These are phyloP conservation scores for Apodemus sylvaticus DNA, from an alignment of 2,113 vertebrate species.

Conservation along the genomic window DNA sequence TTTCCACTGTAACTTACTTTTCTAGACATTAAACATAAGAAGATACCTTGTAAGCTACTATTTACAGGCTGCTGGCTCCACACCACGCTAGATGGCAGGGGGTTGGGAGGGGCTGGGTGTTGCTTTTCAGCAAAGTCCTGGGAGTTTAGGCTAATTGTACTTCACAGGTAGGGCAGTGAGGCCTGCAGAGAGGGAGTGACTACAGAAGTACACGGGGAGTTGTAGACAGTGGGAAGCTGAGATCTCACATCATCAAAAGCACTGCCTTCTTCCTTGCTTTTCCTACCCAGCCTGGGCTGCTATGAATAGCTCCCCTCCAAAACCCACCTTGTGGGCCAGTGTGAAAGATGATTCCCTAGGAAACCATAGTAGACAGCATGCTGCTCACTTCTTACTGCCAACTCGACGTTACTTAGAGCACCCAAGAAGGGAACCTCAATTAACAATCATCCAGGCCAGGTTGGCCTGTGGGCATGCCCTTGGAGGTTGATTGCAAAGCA, in stretches of 20 bases:
- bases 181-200: background rate
- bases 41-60: background rate
- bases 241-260: background rate
- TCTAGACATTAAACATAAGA: background rate
- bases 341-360: background rate
- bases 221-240: accelerated
- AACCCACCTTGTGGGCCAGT: background rate
- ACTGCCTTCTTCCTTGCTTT: accelerated
- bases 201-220: accelerated
- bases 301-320: background rate
- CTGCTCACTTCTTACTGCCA: background rate
- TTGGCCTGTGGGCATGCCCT: background rate
- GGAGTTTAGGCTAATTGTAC: too few species aligned
- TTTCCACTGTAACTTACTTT: background rate
- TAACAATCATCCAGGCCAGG: too few species aligned
- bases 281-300: accelerated
- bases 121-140: background rate
- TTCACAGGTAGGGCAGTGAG: background rate
- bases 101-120: background rate
- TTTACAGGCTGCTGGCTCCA: background rate
- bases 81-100: too few species aligned
- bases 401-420: too few species aligned
- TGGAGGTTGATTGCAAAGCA: background rate
- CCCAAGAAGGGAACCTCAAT: background rate
- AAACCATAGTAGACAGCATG: background rate